Percentiles rank a stretch among this genome's conserved stretches.
Evolutionary conservation across 2,113 vertebrate species (phyloP).

Genomic region (Alligator mississippiensis): DNA sequence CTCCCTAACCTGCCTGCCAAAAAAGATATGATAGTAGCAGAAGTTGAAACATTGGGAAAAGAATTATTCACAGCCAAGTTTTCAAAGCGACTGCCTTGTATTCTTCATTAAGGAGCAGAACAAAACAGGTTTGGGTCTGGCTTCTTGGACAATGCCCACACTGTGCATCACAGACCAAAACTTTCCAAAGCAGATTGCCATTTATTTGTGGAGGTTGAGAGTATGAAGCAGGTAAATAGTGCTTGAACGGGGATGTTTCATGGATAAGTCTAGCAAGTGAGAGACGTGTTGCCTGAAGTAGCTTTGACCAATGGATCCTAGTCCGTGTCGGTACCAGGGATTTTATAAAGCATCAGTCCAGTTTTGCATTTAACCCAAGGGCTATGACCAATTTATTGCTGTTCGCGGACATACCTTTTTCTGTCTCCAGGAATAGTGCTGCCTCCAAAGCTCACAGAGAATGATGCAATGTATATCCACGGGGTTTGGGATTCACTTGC

Average conservation of each 20-base stretch:
- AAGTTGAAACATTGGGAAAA: neutral
- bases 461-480: neutral
- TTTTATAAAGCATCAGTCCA: no score
- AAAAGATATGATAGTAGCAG: neutral
- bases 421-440: neutral
- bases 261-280: neutral
- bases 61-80: neutral
- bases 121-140: neutral
- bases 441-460: neutral
- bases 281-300: neutral
- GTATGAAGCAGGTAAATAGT: neutral
- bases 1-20: neutral
- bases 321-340: no score
- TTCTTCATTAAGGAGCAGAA: neutral
- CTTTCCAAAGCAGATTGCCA: neutral
- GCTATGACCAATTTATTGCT: neutral
- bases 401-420: no score
- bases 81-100: neutral
- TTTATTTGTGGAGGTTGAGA: neutral
- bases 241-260: neutral
- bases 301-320: neutral
- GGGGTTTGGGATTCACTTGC: neutral
- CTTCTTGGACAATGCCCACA: neutral
- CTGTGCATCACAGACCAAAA: neutral
- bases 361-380: neutral